Percentiles rank a stretch among this genome's conserved stretches.
Evolutionary conservation across 2,888 invertebrate species (phyloP).

Genomic region (Agrotis puta): DNA sequence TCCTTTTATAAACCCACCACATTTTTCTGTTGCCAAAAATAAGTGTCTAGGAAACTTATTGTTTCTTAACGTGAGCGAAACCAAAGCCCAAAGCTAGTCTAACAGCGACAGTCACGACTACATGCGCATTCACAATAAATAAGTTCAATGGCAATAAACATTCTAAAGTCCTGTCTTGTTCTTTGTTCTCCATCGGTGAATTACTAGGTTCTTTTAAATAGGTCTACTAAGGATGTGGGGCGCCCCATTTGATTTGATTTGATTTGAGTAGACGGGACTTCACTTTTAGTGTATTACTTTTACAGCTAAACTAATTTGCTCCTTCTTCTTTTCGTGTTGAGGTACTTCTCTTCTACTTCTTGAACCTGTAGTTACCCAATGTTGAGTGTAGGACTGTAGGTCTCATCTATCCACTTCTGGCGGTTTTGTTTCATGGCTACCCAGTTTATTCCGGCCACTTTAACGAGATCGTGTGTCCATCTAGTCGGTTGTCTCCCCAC

Average conservation of each 20-base stretch:
- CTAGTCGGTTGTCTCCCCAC: too few species aligned
- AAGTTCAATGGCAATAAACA: conserved; percentile 68
- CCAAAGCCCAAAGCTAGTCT: conserved; percentile 26
- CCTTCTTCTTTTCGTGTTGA: too few species aligned
- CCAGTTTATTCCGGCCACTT: too few species aligned
- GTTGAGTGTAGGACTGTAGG: too few species aligned
- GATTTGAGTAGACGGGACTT: neutral
- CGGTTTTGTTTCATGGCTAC: too few species aligned
- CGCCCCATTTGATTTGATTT: too few species aligned
- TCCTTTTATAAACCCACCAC: neutral
- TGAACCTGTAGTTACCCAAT: too few species aligned
- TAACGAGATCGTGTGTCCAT: too few species aligned
- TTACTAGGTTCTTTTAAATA: conserved; percentile 23
- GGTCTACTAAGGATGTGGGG: neutral
- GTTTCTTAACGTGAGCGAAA: conserved; percentile 22
- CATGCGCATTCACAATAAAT: conserved; percentile 60
- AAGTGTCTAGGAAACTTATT: neutral
- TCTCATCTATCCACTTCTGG: too few species aligned
- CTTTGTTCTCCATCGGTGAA: conserved; percentile 62
- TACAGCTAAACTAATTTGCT: too few species aligned
- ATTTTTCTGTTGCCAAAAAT: neutral
- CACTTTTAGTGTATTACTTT: too few species aligned
- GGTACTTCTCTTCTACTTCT: neutral
- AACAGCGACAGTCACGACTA: conserved; percentile 61
- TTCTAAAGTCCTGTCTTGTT: conserved; percentile 65